These are phyloP conservation scores for Sinotaia quadrata DNA, from an alignment of 2,888 invertebrate species.

Conservation along the genomic window DNA sequence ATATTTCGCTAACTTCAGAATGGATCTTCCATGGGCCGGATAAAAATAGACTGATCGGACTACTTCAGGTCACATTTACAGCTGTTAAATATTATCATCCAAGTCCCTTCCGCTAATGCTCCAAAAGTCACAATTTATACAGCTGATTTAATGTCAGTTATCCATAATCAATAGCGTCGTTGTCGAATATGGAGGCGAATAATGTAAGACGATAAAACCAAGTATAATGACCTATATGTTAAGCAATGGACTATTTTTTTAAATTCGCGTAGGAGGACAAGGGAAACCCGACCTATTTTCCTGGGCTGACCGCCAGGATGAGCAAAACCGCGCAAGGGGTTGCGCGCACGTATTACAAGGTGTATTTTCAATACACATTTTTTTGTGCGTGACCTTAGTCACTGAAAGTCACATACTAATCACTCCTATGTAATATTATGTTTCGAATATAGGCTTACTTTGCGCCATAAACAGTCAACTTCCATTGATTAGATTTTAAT, in stretches of 20 bases:
- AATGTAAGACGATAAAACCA: slow-evolving; percentile 9
- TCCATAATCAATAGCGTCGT: no score
- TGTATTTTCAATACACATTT: neutral
- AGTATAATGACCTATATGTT: slow-evolving; percentile 30
- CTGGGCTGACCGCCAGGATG: slow-evolving; percentile 25
- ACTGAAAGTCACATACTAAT: no score
- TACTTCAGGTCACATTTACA: slow-evolving; percentile 55
- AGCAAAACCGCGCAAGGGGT: slow-evolving; percentile 15
- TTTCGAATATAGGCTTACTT: no score
- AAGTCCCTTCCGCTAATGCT: slow-evolving; percentile 40
- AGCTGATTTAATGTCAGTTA: no score
- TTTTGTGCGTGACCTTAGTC: no score
- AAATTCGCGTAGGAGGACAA: slow-evolving; percentile 34
- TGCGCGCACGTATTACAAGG: slow-evolving; percentile 24
- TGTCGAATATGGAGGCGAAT: slow-evolving; percentile 2
- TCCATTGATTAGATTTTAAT: no score
- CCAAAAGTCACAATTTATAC: neutral
- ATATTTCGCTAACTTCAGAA: slow-evolving; percentile 52
- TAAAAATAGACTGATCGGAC: slow-evolving; percentile 58
- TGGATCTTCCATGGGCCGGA: slow-evolving; percentile 55
- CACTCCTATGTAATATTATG: no score
- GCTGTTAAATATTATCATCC: slow-evolving; percentile 52
- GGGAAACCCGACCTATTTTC: slow-evolving; percentile 42
- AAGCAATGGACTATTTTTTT: slow-evolving; percentile 33
- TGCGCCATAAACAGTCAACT: no score